These are phyloP conservation scores for Drosophila parabipectinata DNA, from an alignment of 1,140 invertebrate genomes.

Conservation along the genomic window DNA sequence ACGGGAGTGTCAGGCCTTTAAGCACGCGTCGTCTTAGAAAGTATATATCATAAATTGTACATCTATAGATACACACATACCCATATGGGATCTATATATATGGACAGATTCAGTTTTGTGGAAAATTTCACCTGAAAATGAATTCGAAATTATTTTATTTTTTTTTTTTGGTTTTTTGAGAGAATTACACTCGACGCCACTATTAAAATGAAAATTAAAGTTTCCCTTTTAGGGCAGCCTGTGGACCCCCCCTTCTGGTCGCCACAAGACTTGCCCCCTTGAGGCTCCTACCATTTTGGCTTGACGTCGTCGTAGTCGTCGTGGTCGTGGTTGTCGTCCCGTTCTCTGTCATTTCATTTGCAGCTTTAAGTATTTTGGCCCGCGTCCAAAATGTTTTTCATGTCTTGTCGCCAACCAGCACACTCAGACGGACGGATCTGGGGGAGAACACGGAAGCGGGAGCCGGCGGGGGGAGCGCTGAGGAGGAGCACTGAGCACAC, in stretches of 20 bases:
- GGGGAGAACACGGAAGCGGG: background rate
- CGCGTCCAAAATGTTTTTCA: conserved; percentile 69
- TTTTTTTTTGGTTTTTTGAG: conserved; percentile 69
- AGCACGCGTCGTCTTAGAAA: conserved; percentile 58
- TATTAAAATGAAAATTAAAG: conserved; percentile 81
- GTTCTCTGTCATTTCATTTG: conserved; percentile 77
- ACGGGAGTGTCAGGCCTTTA: conserved; percentile 61
- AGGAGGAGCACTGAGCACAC: conserved; percentile 7
- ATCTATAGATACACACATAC: too few species aligned
- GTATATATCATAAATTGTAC: too few species aligned
- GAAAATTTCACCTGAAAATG: conserved; percentile 51
- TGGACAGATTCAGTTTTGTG: conserved; percentile 5
- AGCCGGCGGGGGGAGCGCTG: background rate
- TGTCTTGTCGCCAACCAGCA: conserved; percentile 60
- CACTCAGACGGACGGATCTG: conserved; percentile 19
- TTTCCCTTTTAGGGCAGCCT: conserved; percentile 42
- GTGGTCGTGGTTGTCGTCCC: conserved; percentile 39
- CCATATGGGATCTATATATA: too few species aligned
- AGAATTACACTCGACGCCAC: conserved; percentile 69
- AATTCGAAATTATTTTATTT: conserved; percentile 47
- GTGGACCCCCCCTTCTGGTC: background rate
- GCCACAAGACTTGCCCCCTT: conserved; percentile 26
- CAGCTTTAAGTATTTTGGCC: conserved; percentile 80
- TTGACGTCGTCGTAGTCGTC: conserved; percentile 46
- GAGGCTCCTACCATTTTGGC: conserved; percentile 70